These are phyloP conservation scores for Cyphomyrus plagiostoma DNA, from an alignment of 2,113 vertebrate genomes.

Conservation along the genomic window DNA sequence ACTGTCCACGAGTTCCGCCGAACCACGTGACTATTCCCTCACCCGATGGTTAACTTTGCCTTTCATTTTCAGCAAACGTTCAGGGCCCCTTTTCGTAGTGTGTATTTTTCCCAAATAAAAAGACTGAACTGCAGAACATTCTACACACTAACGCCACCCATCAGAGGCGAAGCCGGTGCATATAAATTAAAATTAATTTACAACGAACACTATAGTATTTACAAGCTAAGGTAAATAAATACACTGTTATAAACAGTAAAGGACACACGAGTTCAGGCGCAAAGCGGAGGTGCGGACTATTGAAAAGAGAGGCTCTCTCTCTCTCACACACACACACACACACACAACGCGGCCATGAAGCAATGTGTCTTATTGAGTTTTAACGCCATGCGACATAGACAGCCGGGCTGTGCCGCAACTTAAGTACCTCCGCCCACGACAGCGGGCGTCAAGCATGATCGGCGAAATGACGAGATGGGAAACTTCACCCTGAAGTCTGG, in stretches of 20 bases:
- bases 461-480: slow-evolving; percentile 1
- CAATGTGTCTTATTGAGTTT: slow-evolving; percentile 25
- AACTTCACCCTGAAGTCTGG: neutral
- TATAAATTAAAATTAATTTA: slow-evolving; percentile 99
- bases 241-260: slow-evolving; percentile 98
- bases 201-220: slow-evolving; percentile 94
- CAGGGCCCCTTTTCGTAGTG: slow-evolving; percentile 51
- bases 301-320: slow-evolving; percentile 18
- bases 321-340: slow-evolving; percentile 19
- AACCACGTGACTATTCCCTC: neutral
- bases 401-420: slow-evolving; percentile 26
- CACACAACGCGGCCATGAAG: slow-evolving; percentile 30
- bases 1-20: neutral
- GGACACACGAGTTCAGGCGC: slow-evolving; percentile 78
- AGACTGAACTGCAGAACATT: slow-evolving; percentile 87
- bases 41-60: slow-evolving; percentile 45
- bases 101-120: slow-evolving; percentile 60
- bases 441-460: slow-evolving; percentile 35
- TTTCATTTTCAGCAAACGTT: slow-evolving; percentile 67
- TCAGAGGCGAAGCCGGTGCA: slow-evolving; percentile 89
- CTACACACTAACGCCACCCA: slow-evolving; percentile 85
- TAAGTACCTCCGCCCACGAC: slow-evolving; percentile 54
- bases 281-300: slow-evolving; percentile 70
- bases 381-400: slow-evolving; percentile 28
- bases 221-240: slow-evolving; percentile 93